Base-by-base conservation (phyloP, 2,113 vertebrate species). In the Podilymbus podiceps region DNA sequence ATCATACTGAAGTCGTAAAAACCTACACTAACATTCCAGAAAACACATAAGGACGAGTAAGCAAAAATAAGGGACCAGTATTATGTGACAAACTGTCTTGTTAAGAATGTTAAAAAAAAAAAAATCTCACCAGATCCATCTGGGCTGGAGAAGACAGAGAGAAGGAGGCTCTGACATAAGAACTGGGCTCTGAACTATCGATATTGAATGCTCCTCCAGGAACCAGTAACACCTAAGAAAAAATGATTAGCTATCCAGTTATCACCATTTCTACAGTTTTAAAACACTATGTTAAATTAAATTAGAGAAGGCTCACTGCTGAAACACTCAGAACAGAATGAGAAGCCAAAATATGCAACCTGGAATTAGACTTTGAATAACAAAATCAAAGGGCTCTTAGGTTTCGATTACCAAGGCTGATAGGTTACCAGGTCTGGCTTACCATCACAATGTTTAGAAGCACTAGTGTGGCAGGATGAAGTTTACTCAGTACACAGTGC, bases 151-250 rank as follows among this genome's bases (percentile, higher is more conserved):
- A 98, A 74, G 98, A 97, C 30, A 98, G 86, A 59, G 99, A 99
- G 91, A 99, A 99, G 50, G 99, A 98, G 0, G 98, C 99, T 98
- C 99, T 98, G 88, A 99, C 97, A 5, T 99, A 99, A 8, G 99
- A 96, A 89, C 98, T 98, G 0, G 98, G 98, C 28, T 98, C 97
- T 69, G 98, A 98, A 31, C 94, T 98, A 92, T 99, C 63, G 13
- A 98, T 96, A 93, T 97, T 99, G 96, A 99, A 99, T 49, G 88
- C 97, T 44, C 96, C 97, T 82, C 99, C 99, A 59, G 99, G 99
- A 96, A 99, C 98, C 38, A 99, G 95, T 78, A 99, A 95, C 56
- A 99, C 98, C 99, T 99, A 90, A 5, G 28, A 94, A 77, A 93
- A 62, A 93, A 55, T 9, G 11, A 49, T 92, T 71, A 83, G n/a